Base-by-base conservation (phyloP, 2,113 vertebrate genomes). In the Jacana jacana region DNA sequence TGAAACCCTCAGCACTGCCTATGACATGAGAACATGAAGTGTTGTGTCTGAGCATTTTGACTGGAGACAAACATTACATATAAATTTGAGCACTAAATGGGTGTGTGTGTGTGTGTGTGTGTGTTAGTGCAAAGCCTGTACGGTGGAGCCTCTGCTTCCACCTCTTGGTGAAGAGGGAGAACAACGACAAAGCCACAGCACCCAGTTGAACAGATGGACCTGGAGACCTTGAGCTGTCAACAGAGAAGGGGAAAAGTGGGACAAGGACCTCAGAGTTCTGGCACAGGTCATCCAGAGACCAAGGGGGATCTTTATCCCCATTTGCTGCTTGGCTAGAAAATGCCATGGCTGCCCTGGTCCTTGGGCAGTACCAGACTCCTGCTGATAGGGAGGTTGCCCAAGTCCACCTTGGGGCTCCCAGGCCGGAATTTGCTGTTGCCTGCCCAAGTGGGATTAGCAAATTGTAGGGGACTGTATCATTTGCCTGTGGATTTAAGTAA, bases 111-210 rank as follows among this genome's bases (percentile, higher is more conserved):
- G n/a, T n/a, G n/a, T n/a, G n/a, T n/a, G n/a, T n/a, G n/a, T n/a
- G n/a, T n/a, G n/a, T n/a, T 9, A 25, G 52, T 8, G 16, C 13
- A 35, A 58, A 33, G 10, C 12, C 57, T 0, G 0, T 30, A 7
- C 1, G 11, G 27, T 73, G 44, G 66, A 89, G 66, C 37, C 44
- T 93, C 37, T 79, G 27, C 44, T 91, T 76, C 49, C 85, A 91
- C 58, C 57, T 94, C 57, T 91, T 72, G 49, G 63, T 65, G 66
- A 82, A 9, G n/a, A 40, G 3, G 3, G 51, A 78, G 65, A 70
- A 54, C 39, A 89, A 20, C 44, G 25, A 5, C 46, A 10, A 55
- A 66, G 39, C 49, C 33, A 12, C 39, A 23, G 44, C 61, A 35
- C 55, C 24, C 2, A 4, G 3, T 7, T 1, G 1, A 42, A 54